These are phyloP conservation scores for Galeopterus variegatus DNA, from an alignment of 2,113 vertebrate species.

Conservation along the genomic window DNA sequence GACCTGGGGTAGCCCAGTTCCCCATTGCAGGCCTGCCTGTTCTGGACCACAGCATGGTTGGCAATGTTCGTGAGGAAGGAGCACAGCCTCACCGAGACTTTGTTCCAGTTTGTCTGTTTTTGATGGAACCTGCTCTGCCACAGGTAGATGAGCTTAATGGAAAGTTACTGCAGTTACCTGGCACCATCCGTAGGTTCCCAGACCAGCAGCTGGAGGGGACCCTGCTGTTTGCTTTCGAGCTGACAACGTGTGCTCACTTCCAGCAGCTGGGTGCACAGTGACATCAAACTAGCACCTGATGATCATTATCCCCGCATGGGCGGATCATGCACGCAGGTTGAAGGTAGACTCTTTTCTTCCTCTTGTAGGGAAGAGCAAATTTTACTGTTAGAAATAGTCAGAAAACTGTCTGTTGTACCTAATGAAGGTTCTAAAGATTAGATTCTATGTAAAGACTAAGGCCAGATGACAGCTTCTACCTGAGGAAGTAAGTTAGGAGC, in stretches of 20 bases:
- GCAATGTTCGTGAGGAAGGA: not conserved
- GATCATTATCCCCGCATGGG: not conserved
- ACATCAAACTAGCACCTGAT: not conserved
- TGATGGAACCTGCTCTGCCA: not conserved
- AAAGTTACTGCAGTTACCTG: not conserved
- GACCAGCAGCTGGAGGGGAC: not conserved
- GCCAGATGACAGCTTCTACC: not conserved
- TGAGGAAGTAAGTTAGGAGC: not conserved
- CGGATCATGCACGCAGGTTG: not conserved
- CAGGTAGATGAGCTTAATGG: not conserved
- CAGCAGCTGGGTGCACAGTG: not conserved
- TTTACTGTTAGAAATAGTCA: not conserved
- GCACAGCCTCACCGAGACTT: not conserved
- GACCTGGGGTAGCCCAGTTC: not conserved
- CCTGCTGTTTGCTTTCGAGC: conserved; percentile 39
- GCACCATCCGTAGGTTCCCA: not conserved
- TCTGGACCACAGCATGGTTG: not conserved
- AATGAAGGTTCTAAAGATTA: not conserved
- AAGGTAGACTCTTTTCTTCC: not conserved
- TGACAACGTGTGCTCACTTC: not conserved
- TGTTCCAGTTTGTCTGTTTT: not conserved
- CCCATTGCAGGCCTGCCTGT: no score
- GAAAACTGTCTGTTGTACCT: not conserved
- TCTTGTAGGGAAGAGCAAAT: not conserved
- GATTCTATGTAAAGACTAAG: not conserved